phyloP scores from a whole-genome alignment of 2,113 vertebrate genomes.

The Leptobrachium ailaonicum region DNA sequence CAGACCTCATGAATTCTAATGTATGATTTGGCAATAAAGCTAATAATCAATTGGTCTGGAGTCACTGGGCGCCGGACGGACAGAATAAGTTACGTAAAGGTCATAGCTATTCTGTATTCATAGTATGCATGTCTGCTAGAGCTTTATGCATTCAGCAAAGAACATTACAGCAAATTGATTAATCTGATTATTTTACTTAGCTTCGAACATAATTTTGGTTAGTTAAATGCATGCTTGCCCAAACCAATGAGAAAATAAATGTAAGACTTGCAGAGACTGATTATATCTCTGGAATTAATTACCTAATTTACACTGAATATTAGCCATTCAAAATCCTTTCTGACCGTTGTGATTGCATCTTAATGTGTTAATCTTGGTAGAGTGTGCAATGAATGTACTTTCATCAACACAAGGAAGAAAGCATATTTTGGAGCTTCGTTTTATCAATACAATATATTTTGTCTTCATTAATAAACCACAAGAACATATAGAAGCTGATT shows the following conservation, averaged over 20 bases:
- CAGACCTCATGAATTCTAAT: conserved; percentile 72
- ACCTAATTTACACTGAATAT: conserved; percentile 9
- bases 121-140: conserved; percentile 54
- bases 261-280: conserved; percentile 9
- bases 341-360: background rate
- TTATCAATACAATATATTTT: too few relatives aligned
- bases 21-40: conserved; percentile 70
- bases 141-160: conserved; percentile 20
- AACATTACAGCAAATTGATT: conserved; percentile 16
- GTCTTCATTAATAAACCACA: too few relatives aligned
- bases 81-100: conserved; percentile 62
- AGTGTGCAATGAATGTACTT: background rate
- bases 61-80: conserved; percentile 59
- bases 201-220: conserved; percentile 4
- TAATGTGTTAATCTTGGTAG: background rate
- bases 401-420: too few relatives aligned
- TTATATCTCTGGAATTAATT: conserved; percentile 17
- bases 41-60: conserved; percentile 72
- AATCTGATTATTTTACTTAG: conserved; percentile 19
- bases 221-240: conserved; percentile 22
- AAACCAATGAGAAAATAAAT: conserved; percentile 28
- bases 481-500: too few relatives aligned
- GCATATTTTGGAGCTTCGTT: too few relatives aligned
- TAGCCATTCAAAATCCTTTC: background rate
- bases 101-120: conserved; percentile 59